These are phyloP conservation scores for Tyria jacobaeae DNA, from an alignment of 2,888 invertebrate species.

Conservation along the genomic window DNA sequence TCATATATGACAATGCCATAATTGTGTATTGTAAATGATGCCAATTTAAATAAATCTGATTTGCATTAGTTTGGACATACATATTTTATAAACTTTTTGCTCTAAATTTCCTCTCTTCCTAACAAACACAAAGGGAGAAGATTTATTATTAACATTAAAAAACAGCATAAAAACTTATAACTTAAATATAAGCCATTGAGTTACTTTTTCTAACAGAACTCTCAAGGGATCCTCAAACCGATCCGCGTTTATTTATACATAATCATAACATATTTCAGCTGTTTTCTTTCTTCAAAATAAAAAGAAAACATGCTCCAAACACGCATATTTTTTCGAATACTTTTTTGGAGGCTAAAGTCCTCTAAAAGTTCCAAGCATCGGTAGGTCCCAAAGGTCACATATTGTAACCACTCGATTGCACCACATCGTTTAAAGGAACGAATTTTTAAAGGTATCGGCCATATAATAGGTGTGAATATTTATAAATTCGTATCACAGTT, in stretches of 20 bases:
- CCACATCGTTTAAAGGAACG: constrained; percentile 52
- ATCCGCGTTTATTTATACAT: constrained; percentile 49
- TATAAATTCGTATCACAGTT: background rate
- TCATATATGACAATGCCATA: no score
- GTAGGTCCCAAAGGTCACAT: constrained; percentile 55
- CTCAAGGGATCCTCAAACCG: constrained; percentile 41
- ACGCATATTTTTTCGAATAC: constrained; percentile 53
- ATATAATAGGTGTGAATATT: background rate
- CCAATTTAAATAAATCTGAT: no score
- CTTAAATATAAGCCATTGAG: constrained; percentile 37
- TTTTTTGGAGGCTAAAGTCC: constrained; percentile 47
- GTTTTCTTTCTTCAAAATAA: constrained; percentile 33
- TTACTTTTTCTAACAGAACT: constrained; percentile 32
- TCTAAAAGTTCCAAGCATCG: constrained; percentile 51
- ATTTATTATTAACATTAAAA: constrained; percentile 30
- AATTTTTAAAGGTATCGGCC: constrained; percentile 21
- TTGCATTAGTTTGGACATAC: no score
- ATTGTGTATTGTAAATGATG: no score
- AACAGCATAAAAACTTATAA: constrained; percentile 29
- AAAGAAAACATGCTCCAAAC: constrained; percentile 47
- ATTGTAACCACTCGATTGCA: constrained; percentile 55
- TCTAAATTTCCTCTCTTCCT: no score
- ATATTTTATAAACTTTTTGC: no score
- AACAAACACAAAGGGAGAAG: background rate
- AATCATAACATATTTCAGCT: constrained; percentile 50